Evolutionary conservation across 2,113 vertebrate species (phyloP), one percentile per base, ranked within the genome.

Genomic region (Lucifuga dentata): DNA sequence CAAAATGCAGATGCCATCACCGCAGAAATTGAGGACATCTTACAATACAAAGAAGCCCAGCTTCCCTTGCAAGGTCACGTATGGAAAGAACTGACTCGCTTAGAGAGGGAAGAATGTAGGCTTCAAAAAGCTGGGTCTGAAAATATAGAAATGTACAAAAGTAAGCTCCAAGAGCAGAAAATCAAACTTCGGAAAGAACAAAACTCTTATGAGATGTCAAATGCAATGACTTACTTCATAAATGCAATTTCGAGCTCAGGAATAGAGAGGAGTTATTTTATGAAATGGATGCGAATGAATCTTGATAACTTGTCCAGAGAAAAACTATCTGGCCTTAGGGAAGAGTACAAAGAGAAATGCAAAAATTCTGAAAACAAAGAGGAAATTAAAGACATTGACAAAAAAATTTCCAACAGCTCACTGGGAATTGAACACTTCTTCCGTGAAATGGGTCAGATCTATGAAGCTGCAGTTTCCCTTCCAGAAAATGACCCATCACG

Each of bases 401-500:
- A 0, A 53, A 46, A 91, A 40, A 80, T 92, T 11, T 84, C 90
- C 38, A 86, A 78, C 12, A 89, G 89, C 68, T 91, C 93, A 45
- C 75, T 95, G 48, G 93, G 94, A 1, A 86, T 76, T 23, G 93
- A 94, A 66, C 93, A 95, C 79, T 94, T 94, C 49, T 80, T 95
- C 29, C 82, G 92, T 44, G 94, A 95, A 80, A 90, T 95, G 83
- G 93, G 92, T 3, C 94, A 95, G 65, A 82, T 93, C n/a, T 95
- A 94, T 2, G 94, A 95, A 80, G 91, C 93, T 0, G 91, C 81
- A 6, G 7, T 83, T 11, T 86, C 38, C 0, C 81, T 90, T 41
- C 66, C 81, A 55, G 11, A 83, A 76, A 62, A 11, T 11, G 0
- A 55, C 3, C 0, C 0, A 3, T 39, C 75, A 40, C 62, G 5